phyloP scores from a whole-genome alignment of 2,113 vertebrate species.

The Hylia prasina region DNA sequence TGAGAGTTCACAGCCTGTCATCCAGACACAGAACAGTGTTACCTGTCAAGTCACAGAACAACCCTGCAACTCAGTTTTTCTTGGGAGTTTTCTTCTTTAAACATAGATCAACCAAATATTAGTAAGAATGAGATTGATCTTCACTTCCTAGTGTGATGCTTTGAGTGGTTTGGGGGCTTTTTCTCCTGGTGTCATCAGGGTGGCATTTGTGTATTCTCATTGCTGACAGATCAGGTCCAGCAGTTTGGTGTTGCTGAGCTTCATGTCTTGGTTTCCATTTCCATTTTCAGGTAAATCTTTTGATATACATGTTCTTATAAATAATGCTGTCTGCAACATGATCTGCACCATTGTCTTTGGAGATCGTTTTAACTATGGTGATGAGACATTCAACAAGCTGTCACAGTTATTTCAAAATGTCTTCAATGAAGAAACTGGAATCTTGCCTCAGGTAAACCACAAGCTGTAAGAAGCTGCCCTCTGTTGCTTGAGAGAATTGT shows the following conservation, averaged over 20 bases:
- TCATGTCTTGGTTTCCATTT: background rate
- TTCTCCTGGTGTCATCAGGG: background rate
- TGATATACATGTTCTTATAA: background rate
- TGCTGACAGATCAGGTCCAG: background rate
- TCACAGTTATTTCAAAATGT: background rate
- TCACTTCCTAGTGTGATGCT: background rate
- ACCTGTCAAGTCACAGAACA: background rate
- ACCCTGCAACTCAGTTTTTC: background rate
- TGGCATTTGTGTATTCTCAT: background rate
- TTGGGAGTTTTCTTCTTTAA: background rate
- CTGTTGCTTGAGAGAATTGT: background rate
- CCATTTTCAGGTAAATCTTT: conserved; percentile 59
- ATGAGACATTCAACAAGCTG: conserved; percentile 47
- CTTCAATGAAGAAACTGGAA: background rate
- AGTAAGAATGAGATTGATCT: background rate
- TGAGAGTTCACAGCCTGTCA: background rate
- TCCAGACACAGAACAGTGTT: background rate
- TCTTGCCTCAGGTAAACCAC: conserved; percentile 48
- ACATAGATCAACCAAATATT: background rate
- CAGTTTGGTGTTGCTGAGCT: background rate
- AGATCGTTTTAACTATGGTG: conserved; percentile 52
- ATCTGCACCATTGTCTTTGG: conserved; percentile 57
- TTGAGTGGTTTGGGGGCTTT: background rate
- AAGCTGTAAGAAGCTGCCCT: background rate
- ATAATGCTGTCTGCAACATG: conserved; percentile 58